Base-by-base conservation (phyloP, 92 coral and sea anemone species). In the Micromussa lordhowensis region DNA sequence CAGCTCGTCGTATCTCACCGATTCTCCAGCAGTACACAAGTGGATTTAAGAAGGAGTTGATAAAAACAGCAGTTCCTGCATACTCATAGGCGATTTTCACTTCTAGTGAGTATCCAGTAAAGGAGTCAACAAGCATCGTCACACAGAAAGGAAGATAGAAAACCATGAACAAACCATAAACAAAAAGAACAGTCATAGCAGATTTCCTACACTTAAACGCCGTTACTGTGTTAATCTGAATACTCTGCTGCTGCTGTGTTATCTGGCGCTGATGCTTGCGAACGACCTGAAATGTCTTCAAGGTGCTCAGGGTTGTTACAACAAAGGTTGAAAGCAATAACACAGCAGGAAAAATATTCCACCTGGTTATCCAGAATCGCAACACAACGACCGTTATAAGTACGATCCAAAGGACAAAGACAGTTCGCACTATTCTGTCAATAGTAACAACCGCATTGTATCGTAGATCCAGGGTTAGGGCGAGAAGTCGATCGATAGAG, bases 21-120 rank as follows among this genome's bases (percentile, higher is more conserved):
- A 81, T 70, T 54, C 91, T 79, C 63, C 55, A 88, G 57, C 87
- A 88, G 29, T 81, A 88, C 2, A 88, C 64, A 29, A 88, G 72
- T 28, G 91, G 91, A 69, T 88, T 88, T 9, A 88, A 22, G 12
- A 73, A 81, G 3, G 91, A 72, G 80, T 78, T 88, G 17, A 88
- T 72, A 35, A 53, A 88, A 28, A 88, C 87, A 18, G 66, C 75
- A 61, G 87, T 88, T 7, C 64, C 40, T 0, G 87, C 87, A 31
- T 81, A 88, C n/a, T 81, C 87, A 71, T 82, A 53, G 38, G 82
- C 87, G 15, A 88, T 73, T 55, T 71, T 88, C 0, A 88, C 77
- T 22, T 22, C 18, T 74, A 4, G 18, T 19, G 59, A 59, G 13
- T 51, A 88, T 59, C 91, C 91, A 28, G 54, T n/a, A 5, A 68